Base-by-base conservation (phyloP, 2,888 invertebrate species). In the Lepidonotus clava region DNA sequence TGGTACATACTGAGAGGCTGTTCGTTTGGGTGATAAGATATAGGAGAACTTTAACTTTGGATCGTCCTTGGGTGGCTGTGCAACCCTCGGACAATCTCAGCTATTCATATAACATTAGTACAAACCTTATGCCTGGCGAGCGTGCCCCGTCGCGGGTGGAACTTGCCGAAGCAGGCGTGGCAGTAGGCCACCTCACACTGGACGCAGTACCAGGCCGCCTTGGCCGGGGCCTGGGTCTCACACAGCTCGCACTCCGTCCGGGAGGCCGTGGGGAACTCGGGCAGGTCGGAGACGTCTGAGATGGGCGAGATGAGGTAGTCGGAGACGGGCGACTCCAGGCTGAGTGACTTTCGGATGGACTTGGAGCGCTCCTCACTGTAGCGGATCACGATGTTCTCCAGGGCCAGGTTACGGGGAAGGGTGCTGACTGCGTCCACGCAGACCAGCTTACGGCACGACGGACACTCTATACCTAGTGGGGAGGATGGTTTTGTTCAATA, bases 371-470 rank as follows among this genome's bases (percentile, higher is more conserved):
- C 92, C 88, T 93, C 93, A 84, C 91, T 92, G 86, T 91, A 93
- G 14, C 93, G 91, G 88, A 92, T 91, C 56, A 93, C 93, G 71
- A 93, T 91, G 87, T 93, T 93, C 87, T 93, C 93, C 83, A 93
- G 90, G 11, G 92, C 92, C 56, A 93, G 90, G 88, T 93, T 93
- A 61, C 91, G 90, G 0, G 93, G 93, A 18, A 93, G 90, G 51
- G 89, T 89, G 24, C 89, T 86, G 6, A 93, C 87, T 80, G 89
- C 90, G 53, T 92, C 91, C 32, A 92, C 83, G 36, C 90, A 85
- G 28, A 91, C 90, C 11, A 89, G 88, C 76, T 92, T 91, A 66
- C 93, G 89, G 86, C 93, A 93, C 18, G 92, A 91, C 18, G 93
- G 93, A 88, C 93, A 93, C 80, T 92, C 91, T 32, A 92, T 80